phyloP scores from a whole-genome alignment of 1,140 invertebrate species.

The Phymastichus coffea region DNA sequence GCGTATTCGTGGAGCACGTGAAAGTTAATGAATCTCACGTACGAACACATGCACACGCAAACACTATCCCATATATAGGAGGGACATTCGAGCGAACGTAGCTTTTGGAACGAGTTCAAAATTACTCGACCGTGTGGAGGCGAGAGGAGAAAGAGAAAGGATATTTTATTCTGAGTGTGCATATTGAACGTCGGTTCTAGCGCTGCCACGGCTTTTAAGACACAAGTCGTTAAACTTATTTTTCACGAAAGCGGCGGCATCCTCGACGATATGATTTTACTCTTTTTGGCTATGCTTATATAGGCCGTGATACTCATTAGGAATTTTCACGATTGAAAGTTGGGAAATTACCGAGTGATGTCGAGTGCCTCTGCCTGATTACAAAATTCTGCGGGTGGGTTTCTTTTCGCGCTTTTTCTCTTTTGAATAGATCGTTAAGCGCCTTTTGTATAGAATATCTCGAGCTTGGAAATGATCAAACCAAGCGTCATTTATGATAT shows the following conservation, averaged over 20 bases:
- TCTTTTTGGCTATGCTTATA: no score
- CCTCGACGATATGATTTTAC: no score
- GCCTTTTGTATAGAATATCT: no score
- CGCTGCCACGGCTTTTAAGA: background rate
- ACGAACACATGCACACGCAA: constrained; percentile 24
- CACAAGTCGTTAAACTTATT: constrained; percentile 13
- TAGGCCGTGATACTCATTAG: no score
- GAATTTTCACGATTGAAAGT: constrained; percentile 7
- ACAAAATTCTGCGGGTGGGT: no score
- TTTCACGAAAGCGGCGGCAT: background rate
- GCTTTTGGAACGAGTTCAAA: constrained; percentile 29
- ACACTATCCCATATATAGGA: constrained; percentile 6
- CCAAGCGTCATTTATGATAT: no score
- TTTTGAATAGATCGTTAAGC: no score
- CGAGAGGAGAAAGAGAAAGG: background rate
- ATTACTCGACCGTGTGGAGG: constrained; percentile 15
- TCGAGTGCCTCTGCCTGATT: no score
- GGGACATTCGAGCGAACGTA: constrained; percentile 15
- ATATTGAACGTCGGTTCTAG: background rate
- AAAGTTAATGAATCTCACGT: constrained; percentile 46
- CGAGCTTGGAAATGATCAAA: no score
- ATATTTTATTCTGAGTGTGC: background rate
- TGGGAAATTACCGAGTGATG: background rate
- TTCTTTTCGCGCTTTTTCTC: no score
- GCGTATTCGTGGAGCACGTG: constrained; percentile 22